A percentile compares a stretch with the other conserved stretches of the same genome.
Evolutionary conservation across 2,113 vertebrate species (phyloP).

Genomic region (Eretmochelys imbricata): DNA sequence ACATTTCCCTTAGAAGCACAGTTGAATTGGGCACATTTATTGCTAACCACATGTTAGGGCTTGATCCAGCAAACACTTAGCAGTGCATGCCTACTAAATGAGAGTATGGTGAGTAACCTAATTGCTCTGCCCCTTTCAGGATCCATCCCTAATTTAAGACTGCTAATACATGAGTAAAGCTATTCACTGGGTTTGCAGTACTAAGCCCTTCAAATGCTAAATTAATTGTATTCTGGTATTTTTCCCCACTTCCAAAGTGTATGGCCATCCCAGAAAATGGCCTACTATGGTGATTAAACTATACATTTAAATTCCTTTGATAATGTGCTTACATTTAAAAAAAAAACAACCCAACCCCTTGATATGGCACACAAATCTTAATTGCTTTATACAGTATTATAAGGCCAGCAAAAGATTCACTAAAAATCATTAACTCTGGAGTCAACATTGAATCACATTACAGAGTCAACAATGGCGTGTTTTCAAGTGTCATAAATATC

Average conservation of each 20-base stretch:
- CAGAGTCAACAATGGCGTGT: constrained; percentile 40
- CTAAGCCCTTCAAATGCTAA: fast-evolving
- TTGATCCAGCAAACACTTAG: not conserved
- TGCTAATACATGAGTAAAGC: not conserved
- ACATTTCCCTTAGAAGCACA: not conserved
- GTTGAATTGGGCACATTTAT: not conserved
- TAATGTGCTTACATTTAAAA: not conserved
- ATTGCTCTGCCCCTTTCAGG: not conserved
- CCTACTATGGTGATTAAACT: not conserved
- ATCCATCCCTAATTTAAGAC: not conserved
- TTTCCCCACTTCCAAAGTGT: not conserved
- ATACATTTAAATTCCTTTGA: not conserved
- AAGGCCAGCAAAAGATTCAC: constrained; percentile 43
- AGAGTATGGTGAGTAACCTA: not conserved
- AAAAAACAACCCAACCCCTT: constrained; percentile 35
- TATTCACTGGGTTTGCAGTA: not conserved
- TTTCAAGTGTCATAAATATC: constrained; percentile 59
- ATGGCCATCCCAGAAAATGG: not conserved
- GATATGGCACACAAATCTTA: fast-evolving
- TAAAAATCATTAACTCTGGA: constrained; percentile 65
- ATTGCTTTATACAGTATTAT: not conserved
- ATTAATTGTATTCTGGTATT: not conserved
- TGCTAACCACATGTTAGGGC: not conserved
- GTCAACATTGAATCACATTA: constrained; percentile 58
- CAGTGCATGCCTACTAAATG: not conserved